Percentiles rank a stretch among this genome's conserved stretches.
phyloP scores from a whole-genome alignment of 2,113 vertebrate species.

The Rutilus rutilus region DNA sequence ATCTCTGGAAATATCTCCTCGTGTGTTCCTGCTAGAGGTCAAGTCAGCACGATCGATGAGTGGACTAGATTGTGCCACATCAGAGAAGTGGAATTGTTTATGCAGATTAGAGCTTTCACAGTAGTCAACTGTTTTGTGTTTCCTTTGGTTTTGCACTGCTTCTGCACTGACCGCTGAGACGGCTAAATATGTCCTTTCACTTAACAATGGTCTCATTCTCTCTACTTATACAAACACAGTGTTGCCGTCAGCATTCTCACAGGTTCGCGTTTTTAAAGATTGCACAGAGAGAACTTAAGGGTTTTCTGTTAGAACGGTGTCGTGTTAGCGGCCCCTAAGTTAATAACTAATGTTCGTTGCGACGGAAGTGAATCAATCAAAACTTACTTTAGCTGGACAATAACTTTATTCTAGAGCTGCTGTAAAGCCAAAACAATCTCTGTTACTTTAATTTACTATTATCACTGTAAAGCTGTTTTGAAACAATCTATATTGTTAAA shows the following conservation, averaged over 20 bases:
- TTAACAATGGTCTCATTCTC: background rate
- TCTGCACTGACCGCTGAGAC: background rate
- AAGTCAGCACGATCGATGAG: conserved; percentile 44
- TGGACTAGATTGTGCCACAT: conserved; percentile 27
- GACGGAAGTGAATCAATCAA: no score
- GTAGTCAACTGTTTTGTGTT: conserved; percentile 23
- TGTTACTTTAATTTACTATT: no score
- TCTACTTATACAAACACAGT: background rate
- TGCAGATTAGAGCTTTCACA: conserved; percentile 43
- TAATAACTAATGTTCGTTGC: no score
- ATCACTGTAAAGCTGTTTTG: no score
- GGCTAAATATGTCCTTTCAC: conserved; percentile 22
- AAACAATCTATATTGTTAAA: no score
- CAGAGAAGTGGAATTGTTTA: conserved; percentile 39
- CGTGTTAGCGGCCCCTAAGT: no score
- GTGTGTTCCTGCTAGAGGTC: conserved; percentile 41
- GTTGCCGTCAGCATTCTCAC: background rate
- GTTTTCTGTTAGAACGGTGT: no score
- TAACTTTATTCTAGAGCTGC: no score
- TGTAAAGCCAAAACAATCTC: no score
- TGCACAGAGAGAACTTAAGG: no score
- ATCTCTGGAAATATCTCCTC: conserved; percentile 42
- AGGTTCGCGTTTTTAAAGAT: no score
- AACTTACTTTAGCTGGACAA: no score
- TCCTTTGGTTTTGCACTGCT: conserved; percentile 9